Conservation (phyloP, 1,140 invertebrate genomes). For the Oppia nitens region DNA sequence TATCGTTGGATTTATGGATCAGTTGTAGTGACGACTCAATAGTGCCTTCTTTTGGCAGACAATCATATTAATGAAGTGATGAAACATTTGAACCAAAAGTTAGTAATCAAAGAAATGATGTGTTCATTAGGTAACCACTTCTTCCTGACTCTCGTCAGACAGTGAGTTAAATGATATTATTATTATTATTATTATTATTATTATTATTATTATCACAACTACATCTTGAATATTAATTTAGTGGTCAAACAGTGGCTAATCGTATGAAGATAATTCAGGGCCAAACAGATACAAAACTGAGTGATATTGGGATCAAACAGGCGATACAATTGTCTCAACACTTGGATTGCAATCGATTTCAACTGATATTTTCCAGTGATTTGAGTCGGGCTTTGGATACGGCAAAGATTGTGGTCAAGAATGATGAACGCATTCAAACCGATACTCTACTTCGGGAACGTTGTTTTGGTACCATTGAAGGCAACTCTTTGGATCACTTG, state of each 20-base stretch:
- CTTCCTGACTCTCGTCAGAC: not conserved
- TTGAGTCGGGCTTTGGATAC: slow-evolving; percentile 15
- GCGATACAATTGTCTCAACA: not conserved
- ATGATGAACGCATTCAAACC: not conserved
- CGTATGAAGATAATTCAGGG: slow-evolving; percentile 13
- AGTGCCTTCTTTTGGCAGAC: too few relatives aligned
- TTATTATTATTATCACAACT: too few relatives aligned
- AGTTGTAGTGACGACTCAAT: too few relatives aligned
- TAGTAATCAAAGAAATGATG: too few relatives aligned
- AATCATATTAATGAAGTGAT: too few relatives aligned
- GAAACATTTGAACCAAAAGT: too few relatives aligned
- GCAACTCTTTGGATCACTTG: slow-evolving; percentile 7
- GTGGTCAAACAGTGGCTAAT: slow-evolving; percentile 15
- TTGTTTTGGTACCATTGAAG: slow-evolving; percentile 13
- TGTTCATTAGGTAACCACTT: not conserved
- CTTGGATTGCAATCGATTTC: not conserved
- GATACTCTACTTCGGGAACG: slow-evolving; percentile 12
- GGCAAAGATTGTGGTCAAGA: not conserved
- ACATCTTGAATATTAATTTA: too few relatives aligned
- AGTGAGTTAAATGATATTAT: too few relatives aligned
- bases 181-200: too few relatives aligned
- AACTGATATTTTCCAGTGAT: slow-evolving; percentile 9
- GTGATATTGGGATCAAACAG: slow-evolving; percentile 8
- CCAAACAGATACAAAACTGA: slow-evolving; percentile 11
- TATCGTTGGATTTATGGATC: too few relatives aligned